phyloP scores from a whole-genome alignment of 2,797 vertebrate genomes.

The Myotis myotis region DNA sequence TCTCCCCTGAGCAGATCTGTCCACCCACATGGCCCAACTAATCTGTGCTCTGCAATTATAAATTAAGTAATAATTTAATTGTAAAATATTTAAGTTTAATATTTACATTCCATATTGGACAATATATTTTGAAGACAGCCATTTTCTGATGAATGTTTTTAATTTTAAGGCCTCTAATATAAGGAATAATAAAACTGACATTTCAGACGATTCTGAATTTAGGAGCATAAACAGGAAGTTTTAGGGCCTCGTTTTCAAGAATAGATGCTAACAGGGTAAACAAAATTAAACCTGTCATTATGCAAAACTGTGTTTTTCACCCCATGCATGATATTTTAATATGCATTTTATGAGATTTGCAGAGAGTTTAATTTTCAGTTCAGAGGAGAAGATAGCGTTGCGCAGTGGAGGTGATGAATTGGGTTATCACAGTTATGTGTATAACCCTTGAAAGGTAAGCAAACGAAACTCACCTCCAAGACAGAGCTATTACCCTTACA shows the following conservation, averaged over 20 bases:
- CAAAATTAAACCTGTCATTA: slow-evolving; percentile 78
- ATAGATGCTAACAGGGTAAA: slow-evolving; percentile 79
- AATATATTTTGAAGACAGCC: slow-evolving; percentile 85
- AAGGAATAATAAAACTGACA: slow-evolving; percentile 87
- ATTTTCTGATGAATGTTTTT: slow-evolving; percentile 89
- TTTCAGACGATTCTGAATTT: slow-evolving; percentile 85
- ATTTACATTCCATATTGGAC: slow-evolving; percentile 84
- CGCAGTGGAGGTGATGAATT: slow-evolving; percentile 21
- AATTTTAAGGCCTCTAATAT: slow-evolving; percentile 87
- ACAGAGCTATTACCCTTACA: slow-evolving; percentile 27
- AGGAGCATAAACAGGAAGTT: slow-evolving; percentile 82
- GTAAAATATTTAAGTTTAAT: slow-evolving; percentile 84
- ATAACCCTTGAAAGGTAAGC: slow-evolving; percentile 39
- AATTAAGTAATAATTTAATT: slow-evolving; percentile 80
- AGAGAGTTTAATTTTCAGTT: slow-evolving; percentile 60
- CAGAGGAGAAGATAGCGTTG: slow-evolving; percentile 11
- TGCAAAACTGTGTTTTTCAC: slow-evolving; percentile 65
- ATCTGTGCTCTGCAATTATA: slow-evolving; percentile 55
- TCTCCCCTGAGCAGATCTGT: not conserved
- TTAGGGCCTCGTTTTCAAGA: slow-evolving; percentile 80
- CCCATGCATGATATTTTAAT: slow-evolving; percentile 45
- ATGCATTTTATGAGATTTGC: slow-evolving; percentile 40
- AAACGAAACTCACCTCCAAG: not conserved
- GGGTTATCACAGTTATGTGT: slow-evolving; percentile 3
- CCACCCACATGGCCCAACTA: slow-evolving; percentile 50